Evolutionary conservation across 2,888 invertebrate genomes (phyloP), one percentile per base, ranked within the genome.

Genomic region (Drosophila acutilabella): DNA sequence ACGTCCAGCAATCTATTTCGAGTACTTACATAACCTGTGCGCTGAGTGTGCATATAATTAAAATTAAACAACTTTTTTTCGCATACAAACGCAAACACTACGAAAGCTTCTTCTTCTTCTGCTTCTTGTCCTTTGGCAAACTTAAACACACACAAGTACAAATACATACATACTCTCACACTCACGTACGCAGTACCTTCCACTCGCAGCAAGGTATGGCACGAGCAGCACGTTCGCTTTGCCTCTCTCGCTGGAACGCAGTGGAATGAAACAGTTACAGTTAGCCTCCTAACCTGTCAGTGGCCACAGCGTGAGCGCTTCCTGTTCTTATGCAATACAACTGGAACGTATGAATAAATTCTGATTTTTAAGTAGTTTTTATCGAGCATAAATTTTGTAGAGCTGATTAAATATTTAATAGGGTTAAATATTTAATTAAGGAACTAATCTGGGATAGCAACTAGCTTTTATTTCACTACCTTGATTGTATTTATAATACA

Each of bases 31-130:
- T 83, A 83, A 83, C 70, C 58, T 61, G 58, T 40, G 33, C 59
- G 48, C 23, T 40, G 57, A 64, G 59, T 52, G 44, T 68, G 64
- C 64, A 74, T 77, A 74, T 83, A 88, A 83, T 88, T 86, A 80
- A 88, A 86, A 83, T 75, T 88, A 88, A 83, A 83, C 88, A 83
- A 83, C 78, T 71, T 88, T 54, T 88, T 54, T 66, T 20, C 64
- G 58, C 47, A 60, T 54, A 58, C 83, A 81, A 83, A 87, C 78
- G 81, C 87, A 62, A 62, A 36, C 57, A 62, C 41, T 58, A 41
- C 54, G 36, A 36, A 50, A 26, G 14, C 44, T 30, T 11, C 20
- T 20, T n/a, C 11, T 33, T 7, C n/a, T 18, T 6, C 10, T 11
- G 2, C 30, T 30, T 14, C 48, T 33, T 71, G 75, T 82, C 71